Evolutionary conservation across 2,797 vertebrate genomes (phyloP), one percentile per base, ranked within the genome.

Genomic region (Carapus acus): DNA sequence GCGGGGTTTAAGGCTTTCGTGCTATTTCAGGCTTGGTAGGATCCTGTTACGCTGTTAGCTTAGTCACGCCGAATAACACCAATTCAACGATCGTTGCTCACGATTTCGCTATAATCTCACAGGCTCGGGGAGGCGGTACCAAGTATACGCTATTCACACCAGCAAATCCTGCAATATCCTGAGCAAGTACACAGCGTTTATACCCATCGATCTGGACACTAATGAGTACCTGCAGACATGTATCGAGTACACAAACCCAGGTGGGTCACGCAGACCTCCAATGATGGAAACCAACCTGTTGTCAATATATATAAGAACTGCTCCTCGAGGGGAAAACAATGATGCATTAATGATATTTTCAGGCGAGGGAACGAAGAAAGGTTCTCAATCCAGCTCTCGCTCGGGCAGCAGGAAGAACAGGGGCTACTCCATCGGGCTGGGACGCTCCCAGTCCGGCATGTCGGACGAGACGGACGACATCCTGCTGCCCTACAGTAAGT

Each of bases 131-230:
- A 88, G 90, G 54, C 84, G 90, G 51, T 94, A 94, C 82, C 93
- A 94, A 63, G 56, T 89, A 27, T 95, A 83, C 0, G 91, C 93
- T 0, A 85, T 94, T 57, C 92, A 96, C 71, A 92, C 92, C 76
- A 98, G 96, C 88, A 97, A 92, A 59, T 89, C 93, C 62, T 97
- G 93, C 66, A 97, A 93, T 1, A 56, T 98, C 66, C 89, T 94
- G 74, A 97, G 95, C 90, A 98, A 94, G 79, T 93, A 92, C 85
- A 98, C 95, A 0, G 90, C 84, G 0, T 93, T 96, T 0, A 69
- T 96, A 52, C 91, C 94, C 0, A 85, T 96, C 42, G 94, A 99
- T 67, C 76, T 96, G 69, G 93, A 91, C 87, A 91, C 81, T 62
- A 91, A 90, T 55, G 77, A 82, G 55, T 96, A 93, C 83, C 82